phyloP scores from a whole-genome alignment of 2,797 vertebrate genomes.

The Lithobates pipiens region DNA sequence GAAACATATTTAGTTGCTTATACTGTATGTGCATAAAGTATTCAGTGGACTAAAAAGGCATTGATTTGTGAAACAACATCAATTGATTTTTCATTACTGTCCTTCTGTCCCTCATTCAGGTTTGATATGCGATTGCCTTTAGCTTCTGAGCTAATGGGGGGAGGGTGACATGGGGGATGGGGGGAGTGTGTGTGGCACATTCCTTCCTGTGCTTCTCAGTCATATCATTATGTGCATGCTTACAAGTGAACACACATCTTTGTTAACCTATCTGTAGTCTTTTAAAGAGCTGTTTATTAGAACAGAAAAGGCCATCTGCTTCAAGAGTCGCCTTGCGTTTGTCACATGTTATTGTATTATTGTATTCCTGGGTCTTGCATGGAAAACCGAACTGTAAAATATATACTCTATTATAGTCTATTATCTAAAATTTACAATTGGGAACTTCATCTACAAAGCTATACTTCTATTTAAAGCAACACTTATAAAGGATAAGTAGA shows the following conservation, averaged over 20 bases:
- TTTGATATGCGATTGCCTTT: conserved; percentile 50
- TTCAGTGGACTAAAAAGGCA: conserved; percentile 33
- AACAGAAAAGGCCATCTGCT: conserved; percentile 46
- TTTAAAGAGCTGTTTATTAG: conserved; percentile 50
- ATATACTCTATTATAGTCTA: background rate
- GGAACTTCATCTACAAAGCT: background rate
- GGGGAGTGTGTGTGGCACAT: conserved; percentile 30
- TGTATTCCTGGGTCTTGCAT: background rate
- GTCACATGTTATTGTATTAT: conserved; percentile 23
- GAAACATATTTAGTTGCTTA: conserved; percentile 16
- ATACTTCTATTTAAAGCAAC: conserved; percentile 6
- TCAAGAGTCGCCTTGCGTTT: conserved; percentile 21
- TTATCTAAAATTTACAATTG: background rate
- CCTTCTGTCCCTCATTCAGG: conserved; percentile 39
- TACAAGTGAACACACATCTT: conserved; percentile 57
- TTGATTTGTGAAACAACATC: conserved; percentile 48
- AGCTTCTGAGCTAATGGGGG: conserved; percentile 20
- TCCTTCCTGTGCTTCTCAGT: conserved; percentile 47
- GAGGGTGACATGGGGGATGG: background rate
- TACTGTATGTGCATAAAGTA: conserved; percentile 15
- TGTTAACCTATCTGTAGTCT: conserved; percentile 54
- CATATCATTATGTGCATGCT: conserved; percentile 55
- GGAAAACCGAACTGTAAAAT: background rate
- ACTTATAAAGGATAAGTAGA: background rate
- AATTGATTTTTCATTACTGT: conserved; percentile 54